phyloP scores from a whole-genome alignment of 2,113 vertebrate species.

The Ariopsis seemanni region DNA sequence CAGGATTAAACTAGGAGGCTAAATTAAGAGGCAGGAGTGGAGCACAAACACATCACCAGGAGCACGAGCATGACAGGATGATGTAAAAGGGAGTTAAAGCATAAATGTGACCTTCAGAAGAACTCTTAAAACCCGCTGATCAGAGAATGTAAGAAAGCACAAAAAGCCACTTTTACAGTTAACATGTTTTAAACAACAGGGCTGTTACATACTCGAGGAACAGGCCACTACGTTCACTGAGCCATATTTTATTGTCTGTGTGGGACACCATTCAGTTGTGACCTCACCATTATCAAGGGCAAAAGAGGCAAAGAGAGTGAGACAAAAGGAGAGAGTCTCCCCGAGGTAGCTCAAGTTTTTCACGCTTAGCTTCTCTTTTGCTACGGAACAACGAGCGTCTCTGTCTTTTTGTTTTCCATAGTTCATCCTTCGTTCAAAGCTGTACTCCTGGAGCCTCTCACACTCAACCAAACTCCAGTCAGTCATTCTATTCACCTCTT shows the following conservation, averaged over 20 bases:
- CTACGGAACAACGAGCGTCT: conserved; percentile 41
- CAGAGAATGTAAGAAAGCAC: conserved; percentile 12
- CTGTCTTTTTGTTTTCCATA: conserved; percentile 34
- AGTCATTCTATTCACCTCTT: conserved; percentile 8
- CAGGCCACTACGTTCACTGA: conserved; percentile 48
- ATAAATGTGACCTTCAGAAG: conserved; percentile 37
- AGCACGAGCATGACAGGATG: conserved; percentile 67
- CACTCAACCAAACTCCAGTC: conserved; percentile 20
- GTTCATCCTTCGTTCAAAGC: conserved; percentile 37
- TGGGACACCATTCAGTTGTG: conserved; percentile 51
- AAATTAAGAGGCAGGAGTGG: conserved; percentile 72
- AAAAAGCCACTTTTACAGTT: conserved; percentile 22
- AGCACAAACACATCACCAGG: conserved; percentile 50
- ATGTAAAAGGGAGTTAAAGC: conserved; percentile 60
- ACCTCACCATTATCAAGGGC: conserved; percentile 31
- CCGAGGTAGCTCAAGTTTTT: conserved; percentile 59
- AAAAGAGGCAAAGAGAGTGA: conserved; percentile 32
- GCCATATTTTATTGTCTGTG: conserved; percentile 22
- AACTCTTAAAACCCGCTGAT: conserved; percentile 15
- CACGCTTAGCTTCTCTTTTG: conserved; percentile 41
- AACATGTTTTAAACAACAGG: background rate
- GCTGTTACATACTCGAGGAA: background rate
- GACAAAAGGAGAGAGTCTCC: conserved; percentile 63
- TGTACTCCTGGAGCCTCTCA: conserved; percentile 11
- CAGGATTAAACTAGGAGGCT: conserved; percentile 52